These are phyloP conservation scores for Drosophila dives DNA, from an alignment of 2,888 invertebrate genomes.

Conservation along the genomic window DNA sequence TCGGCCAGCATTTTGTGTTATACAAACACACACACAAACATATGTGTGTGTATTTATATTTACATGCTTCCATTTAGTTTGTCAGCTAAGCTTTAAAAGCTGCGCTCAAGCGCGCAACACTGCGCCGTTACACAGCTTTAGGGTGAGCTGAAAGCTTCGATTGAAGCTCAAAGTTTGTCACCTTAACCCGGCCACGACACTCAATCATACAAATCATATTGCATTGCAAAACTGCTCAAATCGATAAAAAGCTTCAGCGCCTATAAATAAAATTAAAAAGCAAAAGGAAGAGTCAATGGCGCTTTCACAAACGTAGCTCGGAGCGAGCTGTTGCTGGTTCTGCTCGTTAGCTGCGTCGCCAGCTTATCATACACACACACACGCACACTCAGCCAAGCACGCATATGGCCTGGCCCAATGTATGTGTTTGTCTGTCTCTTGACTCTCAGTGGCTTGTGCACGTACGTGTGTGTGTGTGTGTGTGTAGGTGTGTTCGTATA, in stretches of 20 bases:
- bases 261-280: conserved; percentile 41
- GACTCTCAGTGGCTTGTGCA: conserved; percentile 10
- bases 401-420: conserved; percentile 38
- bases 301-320: conserved; percentile 43
- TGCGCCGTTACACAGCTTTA: conserved; percentile 6
- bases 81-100: conserved; percentile 38
- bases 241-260: conserved; percentile 52
- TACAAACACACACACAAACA: conserved; percentile 7
- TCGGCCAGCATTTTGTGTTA: conserved; percentile 37
- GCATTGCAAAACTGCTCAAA: conserved; percentile 31
- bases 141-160: conserved; percentile 39
- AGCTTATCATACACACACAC: conserved; percentile 65
- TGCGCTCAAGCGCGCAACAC: conserved; percentile 41
- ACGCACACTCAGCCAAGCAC: conserved; percentile 8
- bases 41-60: background rate
- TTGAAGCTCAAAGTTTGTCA: conserved; percentile 41
- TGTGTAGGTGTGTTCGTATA: conserved; percentile 18
- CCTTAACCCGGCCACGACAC: conserved; percentile 3
- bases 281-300: conserved; percentile 10
- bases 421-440: conserved; percentile 8
- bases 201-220: conserved; percentile 3
- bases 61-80: background rate
- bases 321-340: conserved; percentile 17
- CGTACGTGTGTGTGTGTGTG: conserved; percentile 15
- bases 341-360: conserved; percentile 60